Conservation (phyloP, 1,140 invertebrate species). For the Brachionus asplanchnoidis region DNA sequence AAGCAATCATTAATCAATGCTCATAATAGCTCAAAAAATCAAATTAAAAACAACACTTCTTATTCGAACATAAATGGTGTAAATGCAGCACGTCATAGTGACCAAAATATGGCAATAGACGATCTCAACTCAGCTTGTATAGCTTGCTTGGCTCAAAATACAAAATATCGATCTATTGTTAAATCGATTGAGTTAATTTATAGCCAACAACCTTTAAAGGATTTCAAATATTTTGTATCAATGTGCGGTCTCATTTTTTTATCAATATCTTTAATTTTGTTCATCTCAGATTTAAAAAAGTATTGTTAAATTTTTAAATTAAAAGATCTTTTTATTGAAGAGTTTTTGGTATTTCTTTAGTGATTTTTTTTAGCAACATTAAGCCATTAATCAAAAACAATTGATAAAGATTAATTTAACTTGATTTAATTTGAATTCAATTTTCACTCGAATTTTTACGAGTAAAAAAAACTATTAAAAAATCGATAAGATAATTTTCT, state of each 20-base stretch:
- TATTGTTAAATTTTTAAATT: background rate
- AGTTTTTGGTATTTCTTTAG: no score
- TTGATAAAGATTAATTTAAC: no score
- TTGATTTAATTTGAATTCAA: no score
- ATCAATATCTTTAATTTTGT: background rate
- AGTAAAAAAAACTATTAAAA: background rate
- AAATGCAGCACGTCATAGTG: background rate
- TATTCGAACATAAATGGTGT: background rate
- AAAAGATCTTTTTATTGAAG: no score
- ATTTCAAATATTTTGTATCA: background rate
- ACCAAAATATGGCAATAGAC: background rate
- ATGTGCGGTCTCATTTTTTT: constrained; percentile 2
- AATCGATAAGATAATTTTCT: no score
- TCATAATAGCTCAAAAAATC: background rate
- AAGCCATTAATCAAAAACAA: no score
- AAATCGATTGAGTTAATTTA: background rate
- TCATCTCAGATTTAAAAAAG: constrained; percentile 21
- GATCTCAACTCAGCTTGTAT: constrained; percentile 14
- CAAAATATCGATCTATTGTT: background rate
- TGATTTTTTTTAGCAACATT: background rate
- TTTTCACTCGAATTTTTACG: background rate
- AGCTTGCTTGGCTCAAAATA: constrained; percentile 8
- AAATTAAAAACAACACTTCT: background rate
- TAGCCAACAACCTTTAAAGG: background rate
- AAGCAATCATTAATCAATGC: background rate